A percentile compares a stretch with the other conserved stretches of the same genome.
phyloP scores from a whole-genome alignment of 2,888 invertebrate species.

The Tinea semifulvella region DNA sequence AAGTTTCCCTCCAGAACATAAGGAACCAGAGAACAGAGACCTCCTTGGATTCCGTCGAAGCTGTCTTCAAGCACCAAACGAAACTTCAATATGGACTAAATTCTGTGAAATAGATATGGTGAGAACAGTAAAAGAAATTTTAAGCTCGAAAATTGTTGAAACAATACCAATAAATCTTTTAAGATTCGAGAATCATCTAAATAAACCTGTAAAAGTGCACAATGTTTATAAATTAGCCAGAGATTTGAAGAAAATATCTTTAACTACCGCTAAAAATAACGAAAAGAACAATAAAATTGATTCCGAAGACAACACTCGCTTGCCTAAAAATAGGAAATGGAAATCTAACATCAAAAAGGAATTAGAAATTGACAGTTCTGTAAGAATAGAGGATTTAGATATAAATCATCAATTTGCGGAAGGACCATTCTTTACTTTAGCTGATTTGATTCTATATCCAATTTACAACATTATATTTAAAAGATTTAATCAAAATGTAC shows the following conservation, averaged over 20 bases:
- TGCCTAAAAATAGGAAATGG: slow-evolving; percentile 54
- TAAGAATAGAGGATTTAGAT: slow-evolving; percentile 56
- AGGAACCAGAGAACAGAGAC: no score
- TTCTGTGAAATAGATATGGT: slow-evolving; percentile 90
- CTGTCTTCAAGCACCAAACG: slow-evolving; percentile 84
- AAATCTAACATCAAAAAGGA: slow-evolving; percentile 49
- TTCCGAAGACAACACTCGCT: slow-evolving; percentile 27
- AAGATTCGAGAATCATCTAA: slow-evolving; percentile 85
- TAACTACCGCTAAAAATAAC: slow-evolving; percentile 11
- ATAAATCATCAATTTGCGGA: slow-evolving; percentile 82
- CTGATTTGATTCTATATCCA: slow-evolving; percentile 83
- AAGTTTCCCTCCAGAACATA: slow-evolving; percentile 33
- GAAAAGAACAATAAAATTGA: slow-evolving; percentile 16
- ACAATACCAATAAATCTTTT: slow-evolving; percentile 74
- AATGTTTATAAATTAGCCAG: slow-evolving; percentile 82
- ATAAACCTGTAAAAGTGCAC: slow-evolving; percentile 83
- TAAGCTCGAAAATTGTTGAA: slow-evolving; percentile 25
- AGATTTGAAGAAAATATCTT: slow-evolving; percentile 49
- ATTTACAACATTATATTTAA: slow-evolving; percentile 71
- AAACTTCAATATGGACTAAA: slow-evolving; percentile 88
- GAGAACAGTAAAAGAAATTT: slow-evolving; percentile 59
- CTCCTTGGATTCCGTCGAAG: slow-evolving; percentile 82
- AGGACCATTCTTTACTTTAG: slow-evolving; percentile 81
- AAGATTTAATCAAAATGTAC: slow-evolving; percentile 35
- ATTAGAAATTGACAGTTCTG: slow-evolving; percentile 43